Evolutionary conservation across 2,888 invertebrate species (phyloP).

Genomic region (Drosophila anomelani): DNA sequence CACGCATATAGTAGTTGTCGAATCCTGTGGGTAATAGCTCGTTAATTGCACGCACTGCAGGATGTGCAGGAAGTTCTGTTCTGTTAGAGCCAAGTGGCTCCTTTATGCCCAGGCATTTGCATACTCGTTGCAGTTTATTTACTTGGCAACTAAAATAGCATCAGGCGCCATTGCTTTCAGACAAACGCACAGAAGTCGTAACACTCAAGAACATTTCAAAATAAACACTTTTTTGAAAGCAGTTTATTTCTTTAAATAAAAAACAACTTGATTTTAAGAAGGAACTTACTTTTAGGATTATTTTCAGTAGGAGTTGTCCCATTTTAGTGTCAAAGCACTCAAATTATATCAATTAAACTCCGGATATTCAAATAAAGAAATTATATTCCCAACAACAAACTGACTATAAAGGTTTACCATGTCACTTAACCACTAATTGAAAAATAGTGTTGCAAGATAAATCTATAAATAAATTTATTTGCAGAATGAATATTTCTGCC

Average conservation of each 20-base stretch:
- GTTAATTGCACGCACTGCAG: slow-evolving; percentile 57
- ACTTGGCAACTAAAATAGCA: slow-evolving; percentile 32
- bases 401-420: not conserved
- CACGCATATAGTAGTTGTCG: not conserved
- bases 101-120: slow-evolving; percentile 19
- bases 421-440: slow-evolving; percentile 1
- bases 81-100: slow-evolving; percentile 34
- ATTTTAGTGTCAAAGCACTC: too few relatives aligned
- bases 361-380: too few relatives aligned
- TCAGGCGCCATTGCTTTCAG: slow-evolving; percentile 5
- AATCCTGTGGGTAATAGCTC: slow-evolving; percentile 48
- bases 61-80: slow-evolving; percentile 29
- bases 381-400: not conserved
- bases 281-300: too few relatives aligned
- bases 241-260: too few relatives aligned
- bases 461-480: not conserved
- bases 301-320: too few relatives aligned
- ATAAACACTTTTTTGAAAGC: not conserved
- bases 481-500: not conserved
- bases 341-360: too few relatives aligned
- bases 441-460: slow-evolving; percentile 7
- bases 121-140: slow-evolving; percentile 42
- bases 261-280: too few relatives aligned
- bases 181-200: not conserved
- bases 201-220: not conserved